Base-by-base conservation (phyloP, 2,113 vertebrate species). In the Chascanopsetta lugubris region DNA sequence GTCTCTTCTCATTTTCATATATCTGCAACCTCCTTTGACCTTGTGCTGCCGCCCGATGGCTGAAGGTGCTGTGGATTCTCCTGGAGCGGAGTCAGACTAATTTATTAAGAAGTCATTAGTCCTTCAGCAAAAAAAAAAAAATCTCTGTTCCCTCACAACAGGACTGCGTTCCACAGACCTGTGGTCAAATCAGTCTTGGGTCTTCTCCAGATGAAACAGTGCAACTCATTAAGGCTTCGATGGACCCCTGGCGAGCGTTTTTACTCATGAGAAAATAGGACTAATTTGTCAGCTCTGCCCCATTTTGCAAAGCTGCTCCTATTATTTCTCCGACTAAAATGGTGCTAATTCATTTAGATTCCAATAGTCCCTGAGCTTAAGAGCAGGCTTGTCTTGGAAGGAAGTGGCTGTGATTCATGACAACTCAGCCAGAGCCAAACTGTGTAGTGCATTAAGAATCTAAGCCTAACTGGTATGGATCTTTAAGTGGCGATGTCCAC, bases 141-240 rank as follows among this genome's bases (percentile, higher is more conserved):
- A 13, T 64, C 42, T 8, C 7, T 22, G 25, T 62, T 56, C 69
- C 55, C 40, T 66, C 29, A 62, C 24, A 73, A 60, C 36, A 61
- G 30, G 51, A 40, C 54, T 64, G 29, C 56, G 51, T 57, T 66
- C 40, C 64, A 50, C 18, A 45, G 51, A 56, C 59, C 43, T 32
- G 61, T 61, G 64, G 50, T 70, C 67, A 62, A 71, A 75, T 72
- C 49, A 58, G 46, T 80, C 49, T 29, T 18, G 17, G 73, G 30
- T 74, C 48, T 61, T 67, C 51, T 64, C 26, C 51, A 76, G 79
- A 77, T 84, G 73, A 82, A 82, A 69, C 32, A 51, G 42, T 75
- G 34, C 63, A 69, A 45, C 57, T 76, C 74, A 82, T 85, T 82
- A 77, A 43, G 58, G 70, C 38, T 69, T 70, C 46, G 61, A 61